Conservation (phyloP, 1,140 invertebrate species). For the Lepidurus couesii region DNA sequence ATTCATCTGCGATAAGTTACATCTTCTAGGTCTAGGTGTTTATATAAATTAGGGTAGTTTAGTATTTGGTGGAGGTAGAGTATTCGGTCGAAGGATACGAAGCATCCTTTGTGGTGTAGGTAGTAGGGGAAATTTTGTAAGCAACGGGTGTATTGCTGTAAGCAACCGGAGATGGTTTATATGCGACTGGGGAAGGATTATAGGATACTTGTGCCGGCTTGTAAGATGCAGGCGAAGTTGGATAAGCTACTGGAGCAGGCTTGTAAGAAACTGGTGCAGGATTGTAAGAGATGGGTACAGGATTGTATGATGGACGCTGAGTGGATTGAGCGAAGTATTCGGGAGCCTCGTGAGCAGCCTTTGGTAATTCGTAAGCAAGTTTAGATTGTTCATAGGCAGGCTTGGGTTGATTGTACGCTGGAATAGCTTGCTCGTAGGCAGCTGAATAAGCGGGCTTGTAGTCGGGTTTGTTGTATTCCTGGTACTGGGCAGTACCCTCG, state of each 20-base stretch:
- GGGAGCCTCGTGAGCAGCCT: background rate
- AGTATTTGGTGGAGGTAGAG: background rate
- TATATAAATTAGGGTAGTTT: background rate
- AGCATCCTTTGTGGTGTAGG: background rate
- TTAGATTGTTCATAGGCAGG: background rate
- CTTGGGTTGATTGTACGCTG: too few species aligned
- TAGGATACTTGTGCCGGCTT: background rate
- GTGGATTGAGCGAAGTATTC: conserved; percentile 1
- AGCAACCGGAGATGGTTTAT: background rate
- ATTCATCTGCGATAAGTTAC: background rate
- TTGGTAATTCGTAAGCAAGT: background rate
- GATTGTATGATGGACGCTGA: background rate
- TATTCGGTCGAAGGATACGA: background rate
- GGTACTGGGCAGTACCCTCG: conserved; percentile 61
- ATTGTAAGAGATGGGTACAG: background rate
- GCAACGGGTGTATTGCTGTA: background rate
- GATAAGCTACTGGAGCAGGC: background rate
- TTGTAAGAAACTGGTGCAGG: background rate
- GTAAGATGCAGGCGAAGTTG: background rate
- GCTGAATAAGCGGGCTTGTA: conserved; percentile 26
- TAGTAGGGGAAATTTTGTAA: background rate
- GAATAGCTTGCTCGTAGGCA: too few species aligned
- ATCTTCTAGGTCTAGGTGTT: too few species aligned
- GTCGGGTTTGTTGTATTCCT: conserved; percentile 38
- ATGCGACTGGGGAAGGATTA: background rate